These are phyloP conservation scores for Sesamia nonagrioides DNA, from an alignment of 1,140 invertebrate species.

Conservation along the genomic window DNA sequence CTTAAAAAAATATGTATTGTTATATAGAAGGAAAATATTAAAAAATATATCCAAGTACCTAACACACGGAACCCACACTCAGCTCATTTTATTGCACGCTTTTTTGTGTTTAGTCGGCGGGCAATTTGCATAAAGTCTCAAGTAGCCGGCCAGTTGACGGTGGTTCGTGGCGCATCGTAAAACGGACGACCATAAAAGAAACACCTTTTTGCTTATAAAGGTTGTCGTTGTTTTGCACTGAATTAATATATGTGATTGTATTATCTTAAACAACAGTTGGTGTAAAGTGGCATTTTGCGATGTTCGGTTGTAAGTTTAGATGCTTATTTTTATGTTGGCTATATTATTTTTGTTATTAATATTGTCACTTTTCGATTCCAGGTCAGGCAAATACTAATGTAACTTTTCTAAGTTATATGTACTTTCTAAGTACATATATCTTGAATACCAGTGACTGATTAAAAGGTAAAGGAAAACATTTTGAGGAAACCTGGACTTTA, in stretches of 20 bases:
- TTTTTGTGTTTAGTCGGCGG: constrained; percentile 60
- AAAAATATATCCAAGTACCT: not conserved
- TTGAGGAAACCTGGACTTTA: too few species aligned
- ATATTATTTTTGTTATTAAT: not conserved
- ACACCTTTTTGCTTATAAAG: constrained; percentile 72
- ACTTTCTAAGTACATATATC: too few species aligned
- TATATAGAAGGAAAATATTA: not conserved
- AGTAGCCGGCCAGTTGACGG: constrained; percentile 65
- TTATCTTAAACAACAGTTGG: constrained; percentile 46
- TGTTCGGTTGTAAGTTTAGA: not conserved
- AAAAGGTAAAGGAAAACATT: too few species aligned
- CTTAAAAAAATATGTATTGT: not conserved
- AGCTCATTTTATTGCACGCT: constrained; percentile 37
- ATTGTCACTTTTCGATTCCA: not conserved
- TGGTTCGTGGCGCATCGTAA: constrained; percentile 64
- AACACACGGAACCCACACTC: constrained; percentile 35
- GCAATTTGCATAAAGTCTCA: constrained; percentile 71
- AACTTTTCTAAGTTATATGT: too few species aligned
- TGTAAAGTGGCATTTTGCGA: constrained; percentile 41
- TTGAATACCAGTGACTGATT: too few species aligned
- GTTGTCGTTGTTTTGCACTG: constrained; percentile 53
- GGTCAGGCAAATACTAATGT: too few species aligned
- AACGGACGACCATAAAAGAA: constrained; percentile 72
- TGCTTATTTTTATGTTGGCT: not conserved
- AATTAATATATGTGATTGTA: constrained; percentile 54